A percentile compares a stretch with the other conserved stretches of the same genome.
phyloP scores from a whole-genome alignment of 2,113 vertebrate genomes.

The Tragelaphus scriptus region DNA sequence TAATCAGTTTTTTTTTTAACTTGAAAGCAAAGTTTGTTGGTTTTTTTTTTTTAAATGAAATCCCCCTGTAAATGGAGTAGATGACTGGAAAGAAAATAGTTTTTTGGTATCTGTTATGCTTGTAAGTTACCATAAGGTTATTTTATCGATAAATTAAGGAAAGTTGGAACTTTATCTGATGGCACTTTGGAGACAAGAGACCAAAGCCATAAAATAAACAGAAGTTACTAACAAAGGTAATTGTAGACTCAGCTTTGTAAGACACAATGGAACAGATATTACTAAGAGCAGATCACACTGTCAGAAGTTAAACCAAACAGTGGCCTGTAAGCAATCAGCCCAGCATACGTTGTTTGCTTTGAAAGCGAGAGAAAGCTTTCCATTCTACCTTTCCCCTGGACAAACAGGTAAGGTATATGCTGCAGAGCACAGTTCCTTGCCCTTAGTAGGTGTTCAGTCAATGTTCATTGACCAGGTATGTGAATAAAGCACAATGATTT shows the following conservation, averaged over 20 bases:
- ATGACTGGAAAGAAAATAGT: neutral
- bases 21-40: neutral
- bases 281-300: slow-evolving; percentile 10
- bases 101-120: neutral
- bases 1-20: neutral
- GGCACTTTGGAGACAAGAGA: slow-evolving; percentile 18
- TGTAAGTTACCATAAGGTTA: neutral
- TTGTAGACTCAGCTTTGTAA: neutral
- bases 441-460: neutral
- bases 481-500: neutral
- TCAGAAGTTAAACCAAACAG: slow-evolving; percentile 15
- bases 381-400: neutral
- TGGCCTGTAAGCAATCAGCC: neutral
- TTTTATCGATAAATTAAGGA: slow-evolving; percentile 7
- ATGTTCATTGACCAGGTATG: neutral
- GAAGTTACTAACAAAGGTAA: slow-evolving; percentile 14
- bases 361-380: slow-evolving; percentile 34
- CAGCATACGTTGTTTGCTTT: slow-evolving; percentile 11
- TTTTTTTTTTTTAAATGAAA: neutral
- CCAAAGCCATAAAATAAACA: slow-evolving; percentile 17
- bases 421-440: neutral
- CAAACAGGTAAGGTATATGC: neutral
- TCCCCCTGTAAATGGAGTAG: neutral
- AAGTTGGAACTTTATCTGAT: slow-evolving; percentile 6
- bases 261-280: neutral